phyloP scores from a whole-genome alignment of 2,113 vertebrate species.

The Rhinoptilus africanus region DNA sequence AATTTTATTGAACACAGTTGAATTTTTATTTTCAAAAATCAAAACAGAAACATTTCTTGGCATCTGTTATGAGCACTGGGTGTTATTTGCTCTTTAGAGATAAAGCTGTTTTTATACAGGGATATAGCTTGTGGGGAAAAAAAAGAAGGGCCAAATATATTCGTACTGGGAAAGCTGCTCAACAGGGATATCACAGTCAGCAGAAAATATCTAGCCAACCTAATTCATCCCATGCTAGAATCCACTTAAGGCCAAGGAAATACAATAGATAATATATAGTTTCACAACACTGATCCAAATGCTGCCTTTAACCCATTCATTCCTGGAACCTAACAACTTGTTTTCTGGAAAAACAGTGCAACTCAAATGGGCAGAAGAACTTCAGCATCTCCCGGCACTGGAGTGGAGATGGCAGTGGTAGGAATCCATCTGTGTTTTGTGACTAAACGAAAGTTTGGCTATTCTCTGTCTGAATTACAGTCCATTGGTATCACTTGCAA shows the following conservation, averaged over 20 bases:
- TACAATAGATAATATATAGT: slow-evolving; percentile 60
- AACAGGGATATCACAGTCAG: slow-evolving; percentile 72
- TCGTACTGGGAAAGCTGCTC: slow-evolving; percentile 76
- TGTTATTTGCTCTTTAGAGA: slow-evolving; percentile 87
- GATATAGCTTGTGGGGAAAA: slow-evolving; percentile 74
- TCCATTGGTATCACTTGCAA: not conserved
- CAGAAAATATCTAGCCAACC: slow-evolving; percentile 70
- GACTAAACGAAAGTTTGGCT: not conserved
- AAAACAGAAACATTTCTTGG: slow-evolving; percentile 84
- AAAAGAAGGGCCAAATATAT: slow-evolving; percentile 70
- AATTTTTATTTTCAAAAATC: slow-evolving; percentile 86
- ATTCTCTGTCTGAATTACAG: not conserved
- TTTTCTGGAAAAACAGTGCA: not conserved
- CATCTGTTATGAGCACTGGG: slow-evolving; percentile 83
- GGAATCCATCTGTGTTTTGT: not conserved
- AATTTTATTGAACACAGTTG: slow-evolving; percentile 85
- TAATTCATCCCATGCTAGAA: slow-evolving; percentile 55
- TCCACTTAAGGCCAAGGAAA: slow-evolving; percentile 65
- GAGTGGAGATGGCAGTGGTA: not conserved
- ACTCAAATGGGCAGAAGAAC: not conserved
- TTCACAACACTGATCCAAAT: slow-evolving; percentile 23
- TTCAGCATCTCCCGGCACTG: not conserved
- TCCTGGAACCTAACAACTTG: not conserved
- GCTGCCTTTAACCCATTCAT: slow-evolving; percentile 67
- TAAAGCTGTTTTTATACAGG: slow-evolving; percentile 78